phyloP scores from a whole-genome alignment of 2,113 vertebrate species.

The Eptatretus burgeri region DNA sequence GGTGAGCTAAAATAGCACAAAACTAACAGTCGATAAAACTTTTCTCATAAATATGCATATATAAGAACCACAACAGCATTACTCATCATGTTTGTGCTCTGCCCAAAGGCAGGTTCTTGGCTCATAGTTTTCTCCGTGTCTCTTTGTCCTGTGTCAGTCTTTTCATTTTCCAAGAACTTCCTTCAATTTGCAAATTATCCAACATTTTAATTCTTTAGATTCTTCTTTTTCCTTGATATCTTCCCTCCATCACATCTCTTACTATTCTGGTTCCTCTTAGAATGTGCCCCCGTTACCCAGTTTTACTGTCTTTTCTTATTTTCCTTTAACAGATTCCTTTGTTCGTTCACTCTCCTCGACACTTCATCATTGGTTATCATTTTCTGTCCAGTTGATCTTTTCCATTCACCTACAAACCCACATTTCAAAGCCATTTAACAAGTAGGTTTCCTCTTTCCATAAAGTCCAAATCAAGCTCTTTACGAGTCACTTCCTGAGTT shows the following conservation, averaged over 20 bases:
- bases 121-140: background rate
- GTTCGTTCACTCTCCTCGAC: background rate
- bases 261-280: background rate
- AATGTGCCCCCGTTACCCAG: background rate
- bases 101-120: background rate
- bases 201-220: background rate
- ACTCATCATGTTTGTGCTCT: background rate
- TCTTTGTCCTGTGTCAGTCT: background rate
- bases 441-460: conserved; percentile 6
- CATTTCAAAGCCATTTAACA: background rate
- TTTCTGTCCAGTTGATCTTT: background rate
- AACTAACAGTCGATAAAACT: too few species aligned
- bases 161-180: background rate
- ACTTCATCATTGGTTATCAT: background rate
- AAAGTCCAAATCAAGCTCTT: background rate
- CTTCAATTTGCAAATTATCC: background rate
- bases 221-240: background rate
- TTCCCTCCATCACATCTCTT: background rate
- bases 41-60: too few species aligned
- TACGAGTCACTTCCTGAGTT: too few species aligned
- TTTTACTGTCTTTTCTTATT: background rate
- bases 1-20: too few species aligned
- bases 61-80: background rate
- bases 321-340: too few species aligned
- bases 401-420: background rate